Conservation (phyloP, 2,888 invertebrate genomes). For the Diaphora mendica region DNA sequence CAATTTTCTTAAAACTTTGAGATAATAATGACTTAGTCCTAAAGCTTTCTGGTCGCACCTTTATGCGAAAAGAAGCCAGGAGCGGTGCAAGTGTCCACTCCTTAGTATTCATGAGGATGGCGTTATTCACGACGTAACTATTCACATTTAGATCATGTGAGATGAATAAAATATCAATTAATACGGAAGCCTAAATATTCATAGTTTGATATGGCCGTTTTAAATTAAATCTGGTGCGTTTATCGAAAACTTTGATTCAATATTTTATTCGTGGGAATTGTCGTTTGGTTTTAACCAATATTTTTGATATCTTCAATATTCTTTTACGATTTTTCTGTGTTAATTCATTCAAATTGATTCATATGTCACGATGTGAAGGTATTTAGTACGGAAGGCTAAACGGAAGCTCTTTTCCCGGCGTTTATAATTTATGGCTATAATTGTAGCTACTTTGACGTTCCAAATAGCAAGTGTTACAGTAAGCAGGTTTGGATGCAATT, state of each 20-base stretch:
- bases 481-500: constrained; percentile 22
- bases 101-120: constrained; percentile 74
- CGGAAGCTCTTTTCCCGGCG: constrained; percentile 45
- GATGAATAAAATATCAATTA: constrained; percentile 48
- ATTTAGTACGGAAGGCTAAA: constrained; percentile 37
- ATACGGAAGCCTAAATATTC: constrained; percentile 48
- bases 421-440: constrained; percentile 17
- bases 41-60: constrained; percentile 9
- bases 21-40: background rate
- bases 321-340: constrained; percentile 25
- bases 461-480: constrained; percentile 14
- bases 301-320: constrained; percentile 36
- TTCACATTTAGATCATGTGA: constrained; percentile 51
- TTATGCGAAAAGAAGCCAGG: constrained; percentile 66
- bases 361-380: constrained; percentile 44
- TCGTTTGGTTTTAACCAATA: constrained; percentile 46
- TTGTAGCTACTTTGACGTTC: constrained; percentile 14
- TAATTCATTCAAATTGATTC: constrained; percentile 52
- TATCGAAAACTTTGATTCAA: constrained; percentile 36
- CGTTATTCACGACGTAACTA: constrained; percentile 59
- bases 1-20: background rate
- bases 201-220: constrained; percentile 35
- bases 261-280: constrained; percentile 54
- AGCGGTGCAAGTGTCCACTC: constrained; percentile 72
- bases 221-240: constrained; percentile 38